Evolutionary conservation across 2,113 vertebrate species (phyloP).

Genomic region (Rhodinocichla rosea): DNA sequence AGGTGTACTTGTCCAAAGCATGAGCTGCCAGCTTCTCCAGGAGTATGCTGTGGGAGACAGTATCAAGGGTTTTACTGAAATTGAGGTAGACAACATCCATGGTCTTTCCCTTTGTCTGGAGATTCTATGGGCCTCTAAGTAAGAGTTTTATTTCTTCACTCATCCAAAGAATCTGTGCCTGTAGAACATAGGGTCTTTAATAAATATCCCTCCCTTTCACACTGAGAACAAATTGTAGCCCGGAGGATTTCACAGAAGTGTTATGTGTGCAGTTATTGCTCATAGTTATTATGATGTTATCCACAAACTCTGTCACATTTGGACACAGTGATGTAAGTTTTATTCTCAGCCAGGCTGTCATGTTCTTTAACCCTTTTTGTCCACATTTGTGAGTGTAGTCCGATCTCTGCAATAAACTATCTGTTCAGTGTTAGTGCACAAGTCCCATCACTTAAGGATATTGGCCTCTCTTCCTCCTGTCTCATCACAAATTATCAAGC

Average conservation of each 20-base stretch:
- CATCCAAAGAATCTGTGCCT: neutral
- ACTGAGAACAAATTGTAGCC: neutral
- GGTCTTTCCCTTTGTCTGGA: neutral
- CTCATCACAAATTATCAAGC: neutral
- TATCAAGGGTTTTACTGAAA: neutral
- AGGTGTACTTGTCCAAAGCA: neutral
- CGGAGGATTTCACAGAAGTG: neutral
- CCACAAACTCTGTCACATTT: neutral
- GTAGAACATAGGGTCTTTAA: neutral
- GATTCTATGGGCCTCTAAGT: neutral
- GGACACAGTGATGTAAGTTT: neutral
- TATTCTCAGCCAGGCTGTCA: neutral
- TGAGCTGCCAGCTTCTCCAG: neutral
- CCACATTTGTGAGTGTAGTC: neutral
- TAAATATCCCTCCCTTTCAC: neutral
- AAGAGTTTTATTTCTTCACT: neutral
- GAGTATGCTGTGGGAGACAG: neutral
- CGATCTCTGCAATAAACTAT: neutral
- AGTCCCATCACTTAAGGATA: neutral
- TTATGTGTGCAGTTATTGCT: neutral
- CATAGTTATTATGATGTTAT: neutral
- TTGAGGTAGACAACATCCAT: neutral
- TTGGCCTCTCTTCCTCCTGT: neutral
- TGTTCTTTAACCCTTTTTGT: neutral
- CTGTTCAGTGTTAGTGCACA: accelerated